These are phyloP conservation scores for Heliopora coerulea DNA, from an alignment of 92 coral and sea anemone species.

Conservation along the genomic window DNA sequence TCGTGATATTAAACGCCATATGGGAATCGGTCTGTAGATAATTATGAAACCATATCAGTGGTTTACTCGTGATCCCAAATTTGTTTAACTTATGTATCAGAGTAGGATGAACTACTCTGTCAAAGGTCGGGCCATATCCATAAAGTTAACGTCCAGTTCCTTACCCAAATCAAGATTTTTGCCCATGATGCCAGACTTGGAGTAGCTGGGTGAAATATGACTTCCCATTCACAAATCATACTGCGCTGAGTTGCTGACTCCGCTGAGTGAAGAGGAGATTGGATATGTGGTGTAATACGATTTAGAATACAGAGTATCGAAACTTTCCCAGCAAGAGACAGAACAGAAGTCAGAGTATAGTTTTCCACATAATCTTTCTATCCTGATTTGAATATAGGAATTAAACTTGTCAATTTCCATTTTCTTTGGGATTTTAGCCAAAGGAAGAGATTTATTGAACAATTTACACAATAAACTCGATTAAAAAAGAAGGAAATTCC, in stretches of 20 bases:
- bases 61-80: background rate
- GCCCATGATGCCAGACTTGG: slow-evolving; percentile 45
- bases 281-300: slow-evolving; percentile 38
- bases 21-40: background rate
- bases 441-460: slow-evolving; percentile 41
- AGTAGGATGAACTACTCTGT: background rate
- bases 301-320: slow-evolving; percentile 51
- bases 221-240: slow-evolving; percentile 42
- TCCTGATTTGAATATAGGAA: slow-evolving; percentile 55
- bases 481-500: slow-evolving; percentile 28
- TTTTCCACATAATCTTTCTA: slow-evolving; percentile 53
- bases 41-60: background rate
- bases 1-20: background rate
- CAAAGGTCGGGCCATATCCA: slow-evolving; percentile 46
- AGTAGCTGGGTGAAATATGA: slow-evolving; percentile 57
- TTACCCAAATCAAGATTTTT: slow-evolving; percentile 39
- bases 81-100: background rate
- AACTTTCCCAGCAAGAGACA: slow-evolving; percentile 47
- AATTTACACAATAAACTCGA: slow-evolving; percentile 37
- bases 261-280: slow-evolving; percentile 4
- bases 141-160: slow-evolving; percentile 45
- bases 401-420: slow-evolving; percentile 59
- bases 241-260: slow-evolving; percentile 42
- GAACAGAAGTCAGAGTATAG: slow-evolving; percentile 52
- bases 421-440: slow-evolving; percentile 46